Conservation (phyloP, 2,113 vertebrate species). For the Aphyosemion australe region DNA sequence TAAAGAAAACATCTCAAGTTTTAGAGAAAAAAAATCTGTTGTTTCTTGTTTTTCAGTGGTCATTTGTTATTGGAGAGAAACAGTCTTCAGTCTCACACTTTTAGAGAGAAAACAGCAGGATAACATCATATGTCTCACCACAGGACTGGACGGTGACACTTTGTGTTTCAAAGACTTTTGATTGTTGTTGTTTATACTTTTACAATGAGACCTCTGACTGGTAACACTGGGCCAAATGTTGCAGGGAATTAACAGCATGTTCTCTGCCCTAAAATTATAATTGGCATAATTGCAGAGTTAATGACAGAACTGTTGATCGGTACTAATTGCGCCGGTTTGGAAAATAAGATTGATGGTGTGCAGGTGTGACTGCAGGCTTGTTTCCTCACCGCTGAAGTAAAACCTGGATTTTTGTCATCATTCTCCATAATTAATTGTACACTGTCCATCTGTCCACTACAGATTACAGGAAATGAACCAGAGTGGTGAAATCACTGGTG, state of each 20-base stretch:
- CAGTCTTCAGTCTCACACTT: constrained; percentile 18
- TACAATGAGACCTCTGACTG: constrained; percentile 6
- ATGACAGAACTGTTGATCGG: constrained; percentile 29
- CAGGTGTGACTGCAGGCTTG: neutral
- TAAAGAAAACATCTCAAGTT: neutral
- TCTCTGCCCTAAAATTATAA: constrained; percentile 22
- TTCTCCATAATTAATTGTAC: constrained; percentile 15
- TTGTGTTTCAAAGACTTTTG: neutral
- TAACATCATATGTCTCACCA: constrained; percentile 35
- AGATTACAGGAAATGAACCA: constrained; percentile 3
- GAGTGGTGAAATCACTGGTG: constrained; percentile 7
- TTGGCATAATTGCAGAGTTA: constrained; percentile 16
- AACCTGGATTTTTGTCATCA: neutral
- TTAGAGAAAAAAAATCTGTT: constrained; percentile 7
- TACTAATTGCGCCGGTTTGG: constrained; percentile 15
- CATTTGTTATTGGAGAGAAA: constrained; percentile 7
- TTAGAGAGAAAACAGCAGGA: constrained; percentile 29
- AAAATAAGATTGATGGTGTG: constrained; percentile 21
- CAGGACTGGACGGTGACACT: constrained; percentile 5
- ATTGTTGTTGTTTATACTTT: constrained; percentile 14
- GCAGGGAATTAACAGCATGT: constrained; percentile 14
- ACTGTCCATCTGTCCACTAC: constrained; percentile 11
- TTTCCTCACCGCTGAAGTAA: constrained; percentile 2
- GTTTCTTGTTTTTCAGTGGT: constrained; percentile 3
- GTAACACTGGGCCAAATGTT: constrained; percentile 30